phyloP scores from a whole-genome alignment of 2,113 vertebrate genomes.

The Formicarius rufipectus region DNA sequence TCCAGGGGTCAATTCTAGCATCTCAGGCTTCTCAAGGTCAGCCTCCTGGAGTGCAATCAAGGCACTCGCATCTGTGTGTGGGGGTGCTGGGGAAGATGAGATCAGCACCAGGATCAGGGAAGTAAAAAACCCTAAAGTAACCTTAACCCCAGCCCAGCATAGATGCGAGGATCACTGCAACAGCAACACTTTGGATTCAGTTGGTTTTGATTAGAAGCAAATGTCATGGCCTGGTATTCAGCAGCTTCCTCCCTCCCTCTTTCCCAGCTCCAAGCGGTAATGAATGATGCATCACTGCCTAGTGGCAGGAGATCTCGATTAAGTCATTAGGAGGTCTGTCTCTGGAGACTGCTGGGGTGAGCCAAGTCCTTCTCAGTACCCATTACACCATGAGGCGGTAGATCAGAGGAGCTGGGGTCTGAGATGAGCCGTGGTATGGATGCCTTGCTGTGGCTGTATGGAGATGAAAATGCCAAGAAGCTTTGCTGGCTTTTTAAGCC shows the following conservation, averaged over 20 bases:
- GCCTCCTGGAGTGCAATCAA: neutral
- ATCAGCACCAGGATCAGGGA: neutral
- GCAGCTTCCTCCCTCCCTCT: neutral
- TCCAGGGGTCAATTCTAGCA: neutral
- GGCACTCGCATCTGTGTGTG: rapidly evolving
- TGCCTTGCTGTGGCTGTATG: neutral
- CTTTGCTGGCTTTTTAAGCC: neutral
- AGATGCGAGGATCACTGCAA: neutral
- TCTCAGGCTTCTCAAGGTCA: constrained; percentile 21
- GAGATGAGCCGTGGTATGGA: rapidly evolving
- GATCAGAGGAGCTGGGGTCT: neutral
- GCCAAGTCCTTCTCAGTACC: neutral
- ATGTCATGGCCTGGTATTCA: neutral
- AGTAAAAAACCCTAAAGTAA: neutral
- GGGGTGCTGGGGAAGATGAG: neutral
- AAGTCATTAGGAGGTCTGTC: neutral
- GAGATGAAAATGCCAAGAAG: neutral
- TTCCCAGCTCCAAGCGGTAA: neutral
- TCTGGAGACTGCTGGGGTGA: neutral
- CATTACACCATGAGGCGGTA: neutral
- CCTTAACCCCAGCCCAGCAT: neutral
- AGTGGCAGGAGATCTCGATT: neutral
- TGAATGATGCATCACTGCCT: neutral
- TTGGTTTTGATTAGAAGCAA: neutral
- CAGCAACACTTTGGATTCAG: neutral